Evolutionary conservation across 2,888 invertebrate species (phyloP).

Genomic region (Octonoba sinensis): DNA sequence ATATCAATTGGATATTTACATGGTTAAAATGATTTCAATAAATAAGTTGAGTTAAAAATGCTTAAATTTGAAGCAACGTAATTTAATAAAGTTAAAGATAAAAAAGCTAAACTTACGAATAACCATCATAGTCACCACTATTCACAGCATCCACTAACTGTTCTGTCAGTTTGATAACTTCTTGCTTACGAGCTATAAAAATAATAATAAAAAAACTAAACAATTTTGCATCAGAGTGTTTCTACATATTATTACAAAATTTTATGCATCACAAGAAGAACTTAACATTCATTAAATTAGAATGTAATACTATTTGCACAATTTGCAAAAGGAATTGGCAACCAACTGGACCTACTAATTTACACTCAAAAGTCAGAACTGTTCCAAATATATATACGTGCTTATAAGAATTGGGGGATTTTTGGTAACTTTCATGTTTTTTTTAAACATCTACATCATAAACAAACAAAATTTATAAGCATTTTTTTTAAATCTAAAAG

Average conservation of each 20-base stretch:
- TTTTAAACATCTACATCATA: no score
- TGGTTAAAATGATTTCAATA: no score
- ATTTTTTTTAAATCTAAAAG: no score
- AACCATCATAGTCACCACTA: constrained; percentile 96
- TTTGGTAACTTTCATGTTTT: no score
- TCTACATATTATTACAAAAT: not conserved
- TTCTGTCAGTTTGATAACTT: constrained; percentile 99
- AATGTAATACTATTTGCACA: no score
- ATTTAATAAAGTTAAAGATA: not conserved
- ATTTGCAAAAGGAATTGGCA: no score
- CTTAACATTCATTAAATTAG: not conserved
- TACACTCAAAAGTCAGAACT: no score
- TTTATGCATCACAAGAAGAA: not conserved
- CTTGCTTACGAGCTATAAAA: constrained; percentile 76
- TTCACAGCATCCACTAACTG: constrained; percentile 97
- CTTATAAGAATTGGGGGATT: no score
- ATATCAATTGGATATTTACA: no score
- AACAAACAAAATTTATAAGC: no score
- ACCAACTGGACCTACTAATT: no score
- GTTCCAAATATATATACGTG: no score
- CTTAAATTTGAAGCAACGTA: not conserved
- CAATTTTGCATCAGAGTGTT: not conserved
- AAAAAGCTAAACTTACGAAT: constrained; percentile 81
- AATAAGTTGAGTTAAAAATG: not conserved
- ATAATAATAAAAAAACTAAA: not conserved